A percentile compares a stretch with the other conserved stretches of the same genome.
phyloP scores from a whole-genome alignment of 2,888 invertebrate species.

The Drosophila atroscutellata region DNA sequence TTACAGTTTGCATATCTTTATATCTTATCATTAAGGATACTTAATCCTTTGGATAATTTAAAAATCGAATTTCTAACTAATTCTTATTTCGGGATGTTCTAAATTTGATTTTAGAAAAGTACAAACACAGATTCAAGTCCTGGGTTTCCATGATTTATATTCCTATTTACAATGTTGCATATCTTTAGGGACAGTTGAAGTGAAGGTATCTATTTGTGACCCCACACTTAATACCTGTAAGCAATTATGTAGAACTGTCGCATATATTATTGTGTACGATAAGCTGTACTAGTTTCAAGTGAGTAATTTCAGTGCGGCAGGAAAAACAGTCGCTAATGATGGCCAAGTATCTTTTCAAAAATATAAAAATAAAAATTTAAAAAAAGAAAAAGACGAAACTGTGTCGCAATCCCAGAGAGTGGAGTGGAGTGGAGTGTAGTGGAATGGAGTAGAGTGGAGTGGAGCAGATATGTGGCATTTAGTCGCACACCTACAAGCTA shows the following conservation, averaged over 20 bases:
- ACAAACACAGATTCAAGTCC: not conserved
- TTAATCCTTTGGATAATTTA: too few species aligned
- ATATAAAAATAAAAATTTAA: not conserved
- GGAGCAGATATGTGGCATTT: conserved; percentile 26
- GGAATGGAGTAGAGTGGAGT: not conserved
- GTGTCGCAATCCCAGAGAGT: conserved; percentile 10
- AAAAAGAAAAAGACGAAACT: not conserved
- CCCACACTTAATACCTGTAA: conserved; percentile 23
- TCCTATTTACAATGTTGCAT: not conserved
- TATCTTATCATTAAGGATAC: not conserved
- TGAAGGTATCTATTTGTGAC: conserved; percentile 5
- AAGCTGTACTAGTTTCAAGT: conserved; percentile 63
- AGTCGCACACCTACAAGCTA: conserved; percentile 39
- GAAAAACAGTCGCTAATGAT: conserved; percentile 60
- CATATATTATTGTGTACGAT: conserved; percentile 72
- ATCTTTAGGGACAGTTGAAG: not conserved
- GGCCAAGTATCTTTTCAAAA: conserved; percentile 21
- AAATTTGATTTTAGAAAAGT: not conserved
- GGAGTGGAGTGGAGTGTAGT: not conserved
- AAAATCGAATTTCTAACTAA: not conserved
- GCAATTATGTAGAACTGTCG: conserved; percentile 57
- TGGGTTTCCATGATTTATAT: not conserved
- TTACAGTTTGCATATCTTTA: not conserved
- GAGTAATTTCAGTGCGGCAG: conserved; percentile 36
- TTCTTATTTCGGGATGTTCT: too few species aligned